Evolutionary conservation across 1,140 invertebrate genomes (phyloP), one percentile per base, ranked within the genome.

Genomic region (Cydia amplana): DNA sequence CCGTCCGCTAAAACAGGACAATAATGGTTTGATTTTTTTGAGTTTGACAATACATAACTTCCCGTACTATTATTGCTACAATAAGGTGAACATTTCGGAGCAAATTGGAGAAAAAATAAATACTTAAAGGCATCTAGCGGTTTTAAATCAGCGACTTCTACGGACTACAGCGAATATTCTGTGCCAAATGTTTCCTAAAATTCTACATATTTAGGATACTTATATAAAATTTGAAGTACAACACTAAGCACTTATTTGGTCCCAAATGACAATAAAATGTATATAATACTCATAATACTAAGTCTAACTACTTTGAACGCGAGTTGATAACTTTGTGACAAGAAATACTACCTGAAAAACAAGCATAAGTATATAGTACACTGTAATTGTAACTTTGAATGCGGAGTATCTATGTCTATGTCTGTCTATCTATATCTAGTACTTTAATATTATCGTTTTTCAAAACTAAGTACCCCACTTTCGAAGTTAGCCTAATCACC

Each of bases 241-340:
- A 23, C 23, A 60, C 55, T 23, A 60, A 60, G 55, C 55, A 60
- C 55, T 60, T 10, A 60, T 23, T 60, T 60, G 55, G 55, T 60
- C 55, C 55, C 55, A 60, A 60, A 18, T 23, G 4, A 12, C 7
- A 60, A 60, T 23, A 60, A 60, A 60, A 60, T 60, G n/a, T 60
- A 23, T 14, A 20, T 55, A 55, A 55, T 18, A 60, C 55, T 60
- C 51, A 55, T 55, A 55, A 55, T 18, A 60, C 20, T 60, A 60
- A 0, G 20, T 60, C 55, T 60, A 60, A 20, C 20, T 60, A 60
- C 20, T 20, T 60, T 23, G 7, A 60, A 23, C 55, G 55, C 18
- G 20, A 60, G 18, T 23, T 60, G 20, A 60, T 60, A 9, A n/a
- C 16, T 55, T n/a, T 49, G 51, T 55, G 20, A 23, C n/a, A 60